Base-by-base conservation (phyloP, 2,797 vertebrate genomes). In the Rhinatrema bivittatum region DNA sequence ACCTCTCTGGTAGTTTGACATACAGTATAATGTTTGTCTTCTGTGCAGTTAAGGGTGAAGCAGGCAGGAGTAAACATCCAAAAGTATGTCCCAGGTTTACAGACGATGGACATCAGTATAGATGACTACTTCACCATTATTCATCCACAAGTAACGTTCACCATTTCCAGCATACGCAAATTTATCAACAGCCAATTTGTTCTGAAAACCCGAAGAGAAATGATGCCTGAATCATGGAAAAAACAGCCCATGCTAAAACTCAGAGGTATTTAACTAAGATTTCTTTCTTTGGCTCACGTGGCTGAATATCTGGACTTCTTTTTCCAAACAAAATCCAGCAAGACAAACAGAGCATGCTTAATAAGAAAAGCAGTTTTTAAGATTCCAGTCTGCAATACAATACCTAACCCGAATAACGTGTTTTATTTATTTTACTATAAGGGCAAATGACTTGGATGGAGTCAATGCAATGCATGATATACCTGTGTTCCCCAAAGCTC, bases 391-490 rank as follows among this genome's bases (percentile, higher is more conserved):
- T n/a, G n/a, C n/a, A n/a, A n/a, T n/a, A n/a, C n/a, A n/a, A n/a
- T n/a, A n/a, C n/a, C n/a, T n/a, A n/a, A n/a, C n/a, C n/a, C n/a
- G n/a, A n/a, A n/a, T n/a, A n/a, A n/a, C n/a, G n/a, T n/a, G n/a
- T n/a, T 21, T 20, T 5, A 5, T 21, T 21, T 9, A 9, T 15
- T 30, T 30, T 15, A 10, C 14, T 11, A 24, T 20, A 56, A 89
- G 85, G 72, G 29, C 74, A 84, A 62, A 82, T 87, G 81, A 41
- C 87, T 51, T 89, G 79, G 83, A 86, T 87, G 82, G 70, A 76
- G 16, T 60, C 74, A 2, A 28, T 73, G 5, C 39, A 39, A 11
- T 82, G 68, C 35, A 79, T 85, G 79, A 18, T 78, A 7, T 81
- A 76, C 64, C 40, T 88, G 32, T 86, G 78, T 46, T 87, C 78